Base-by-base conservation (phyloP, 2,797 vertebrate genomes). In the Melanogrammus aeglefinus region DNA sequence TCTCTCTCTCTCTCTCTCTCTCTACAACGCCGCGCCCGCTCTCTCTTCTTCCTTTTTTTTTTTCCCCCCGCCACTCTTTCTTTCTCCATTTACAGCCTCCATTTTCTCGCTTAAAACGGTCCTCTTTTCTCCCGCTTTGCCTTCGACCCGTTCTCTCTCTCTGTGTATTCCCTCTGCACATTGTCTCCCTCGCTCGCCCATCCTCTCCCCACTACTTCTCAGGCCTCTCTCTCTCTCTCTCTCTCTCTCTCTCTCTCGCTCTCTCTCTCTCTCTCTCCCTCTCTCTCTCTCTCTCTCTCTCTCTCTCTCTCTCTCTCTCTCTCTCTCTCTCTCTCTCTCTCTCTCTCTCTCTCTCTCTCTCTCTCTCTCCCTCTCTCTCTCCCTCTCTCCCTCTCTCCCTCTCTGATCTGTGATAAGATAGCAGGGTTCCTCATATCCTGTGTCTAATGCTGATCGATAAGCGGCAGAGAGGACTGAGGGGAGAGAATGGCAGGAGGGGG, bases 381-480 rank as follows among this genome's bases (percentile, higher is more conserved):
- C 89, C 90, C 88, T 82, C 86, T 89, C 85, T 84, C 82, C 87
- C 78, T 85, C 83, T 24, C 84, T 86, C 86, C 81, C 82, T 88
- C 77, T 66, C 75, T 38, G 90, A 92, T 91, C 83, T 90, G 87
- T 75, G 91, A 93, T 92, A 92, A 93, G 91, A 93, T 91, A 93
- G 86, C 83, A 91, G 88, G 90, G 88, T 87, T 91, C 91, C 90
- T 91, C 90, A 91, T 92, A 92, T 92, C 91, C 91, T 91, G 92
- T 92, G 92, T 91, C 90, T 93, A 93, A 91, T 93, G 91, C 89
- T 91, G 90, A 90, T 91, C 85, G 86, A 92, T 92, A 92, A 85
- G 86, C 86, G 87, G 88, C 4, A 41, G 82, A 88, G 80, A 83
- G 87, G 90, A 82, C 85, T 41, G 39, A 75, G 82, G 87, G 87